A percentile compares a stretch with the other conserved stretches of the same genome.
Evolutionary conservation across 2,888 invertebrate genomes (phyloP).

Genomic region (Capitulum mitella): DNA sequence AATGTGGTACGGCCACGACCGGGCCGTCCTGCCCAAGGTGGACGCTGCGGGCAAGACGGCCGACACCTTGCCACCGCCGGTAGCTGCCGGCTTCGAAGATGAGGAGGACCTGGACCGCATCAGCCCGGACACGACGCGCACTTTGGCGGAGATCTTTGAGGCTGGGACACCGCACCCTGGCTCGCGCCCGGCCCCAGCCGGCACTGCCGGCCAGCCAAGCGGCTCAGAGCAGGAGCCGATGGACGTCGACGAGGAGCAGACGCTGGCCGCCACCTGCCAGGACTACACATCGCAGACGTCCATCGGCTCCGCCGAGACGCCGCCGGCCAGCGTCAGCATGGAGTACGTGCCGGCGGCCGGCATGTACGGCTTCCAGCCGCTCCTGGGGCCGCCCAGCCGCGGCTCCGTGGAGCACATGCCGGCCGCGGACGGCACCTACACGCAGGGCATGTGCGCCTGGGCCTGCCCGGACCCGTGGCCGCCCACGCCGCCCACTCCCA

Average conservation of each 20-base stretch:
- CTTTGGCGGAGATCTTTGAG: too few relatives aligned
- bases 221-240: not conserved
- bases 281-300: not conserved
- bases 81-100: not conserved
- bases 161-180: too few relatives aligned
- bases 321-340: not conserved
- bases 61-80: not conserved
- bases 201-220: too few relatives aligned
- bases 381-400: not conserved
- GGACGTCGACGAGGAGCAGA: not conserved
- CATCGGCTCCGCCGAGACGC: not conserved
- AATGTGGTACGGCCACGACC: not conserved
- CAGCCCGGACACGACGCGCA: too few relatives aligned
- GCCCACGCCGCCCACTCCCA: not conserved
- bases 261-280: not conserved
- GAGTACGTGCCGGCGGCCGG: not conserved
- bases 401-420: not conserved
- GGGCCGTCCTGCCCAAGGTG: not conserved
- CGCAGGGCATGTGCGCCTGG: not conserved
- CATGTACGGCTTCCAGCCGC: slow-evolving; percentile 12
- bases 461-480: not conserved
- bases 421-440: not conserved
- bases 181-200: too few relatives aligned
- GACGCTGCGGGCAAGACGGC: not conserved
- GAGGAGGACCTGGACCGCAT: too few relatives aligned